Conservation (phyloP, 2,888 invertebrate genomes). For the Uropetala carovei region DNA sequence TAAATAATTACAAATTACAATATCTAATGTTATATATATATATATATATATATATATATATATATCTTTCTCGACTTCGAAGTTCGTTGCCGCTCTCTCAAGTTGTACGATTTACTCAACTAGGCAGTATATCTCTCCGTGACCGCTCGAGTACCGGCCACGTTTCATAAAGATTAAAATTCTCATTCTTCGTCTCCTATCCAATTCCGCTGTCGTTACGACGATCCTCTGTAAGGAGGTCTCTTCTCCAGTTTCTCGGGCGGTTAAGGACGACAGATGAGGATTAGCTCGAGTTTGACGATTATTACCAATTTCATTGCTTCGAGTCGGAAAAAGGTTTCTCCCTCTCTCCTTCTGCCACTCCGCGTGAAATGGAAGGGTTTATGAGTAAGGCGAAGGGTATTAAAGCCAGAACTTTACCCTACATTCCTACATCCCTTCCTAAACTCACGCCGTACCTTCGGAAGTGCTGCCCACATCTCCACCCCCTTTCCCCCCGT, state of each 20-base stretch:
- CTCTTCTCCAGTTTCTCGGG: no score
- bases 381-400: neutral
- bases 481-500: neutral
- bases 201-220: neutral
- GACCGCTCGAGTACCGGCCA: no score
- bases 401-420: constrained; percentile 1
- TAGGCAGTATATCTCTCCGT: no score
- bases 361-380: neutral
- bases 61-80: no score
- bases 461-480: neutral
- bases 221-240: neutral
- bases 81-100: no score
- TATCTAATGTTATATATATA: no score
- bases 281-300: no score
- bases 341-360: neutral
- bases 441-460: neutral
- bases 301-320: constrained; percentile 26
- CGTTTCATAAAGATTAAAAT: no score
- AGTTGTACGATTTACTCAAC: no score
- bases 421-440: neutral
- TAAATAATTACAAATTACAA: no score
- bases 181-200: neutral
- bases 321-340: neutral
- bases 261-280: neutral
- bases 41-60: no score